Base-by-base conservation (phyloP, 2,888 invertebrate species). In the Drosophila pseudotalamancana region DNA sequence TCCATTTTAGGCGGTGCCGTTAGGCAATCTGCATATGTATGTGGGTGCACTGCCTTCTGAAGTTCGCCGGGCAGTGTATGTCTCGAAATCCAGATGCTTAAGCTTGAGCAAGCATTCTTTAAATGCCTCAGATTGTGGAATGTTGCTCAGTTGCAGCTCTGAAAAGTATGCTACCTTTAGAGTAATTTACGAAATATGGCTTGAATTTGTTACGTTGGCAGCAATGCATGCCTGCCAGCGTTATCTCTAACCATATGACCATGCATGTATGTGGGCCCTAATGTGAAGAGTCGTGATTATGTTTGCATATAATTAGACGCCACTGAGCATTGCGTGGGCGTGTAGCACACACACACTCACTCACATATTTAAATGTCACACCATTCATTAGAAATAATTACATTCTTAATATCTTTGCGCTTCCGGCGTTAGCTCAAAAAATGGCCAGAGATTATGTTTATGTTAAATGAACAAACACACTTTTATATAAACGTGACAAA, bases 331-430 rank as follows among this genome's bases (percentile, higher is more conserved):
- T 11, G 12, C 16, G 11, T 46, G 23, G 21, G 35, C 29, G 29
- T 48, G 34, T 46, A n/a, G 12, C 31, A n/a, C 11, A 11, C 54
- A 64, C 6, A 1, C 12, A 21, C n/a, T 8, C 14, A 35, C 21
- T 18, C 9, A 37, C 45, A 61, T 62, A 29, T 63, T 65, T 50
- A 54, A 66, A 63, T 57, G 60, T 45, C 49, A 31, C 32, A 39
- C 46, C 32, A 19, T 31, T 54, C 53, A 46, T 62, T 56, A 35
- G 37, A 40, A 49, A 57, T 75, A 79, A 78, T 82, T 71, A 62
- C 25, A 37, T 40, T 81, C 53, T 59, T 29, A 31, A 25, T 32
- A 11, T 39, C 21, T 37, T 23, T 32, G 16, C 1, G 19, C 37
- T 23, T 31, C 14, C 14, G 25, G 25, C 54, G 19, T 12, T 6